Base-by-base conservation (phyloP, 2,797 vertebrate genomes). In the Leptoclinus maculatus region DNA sequence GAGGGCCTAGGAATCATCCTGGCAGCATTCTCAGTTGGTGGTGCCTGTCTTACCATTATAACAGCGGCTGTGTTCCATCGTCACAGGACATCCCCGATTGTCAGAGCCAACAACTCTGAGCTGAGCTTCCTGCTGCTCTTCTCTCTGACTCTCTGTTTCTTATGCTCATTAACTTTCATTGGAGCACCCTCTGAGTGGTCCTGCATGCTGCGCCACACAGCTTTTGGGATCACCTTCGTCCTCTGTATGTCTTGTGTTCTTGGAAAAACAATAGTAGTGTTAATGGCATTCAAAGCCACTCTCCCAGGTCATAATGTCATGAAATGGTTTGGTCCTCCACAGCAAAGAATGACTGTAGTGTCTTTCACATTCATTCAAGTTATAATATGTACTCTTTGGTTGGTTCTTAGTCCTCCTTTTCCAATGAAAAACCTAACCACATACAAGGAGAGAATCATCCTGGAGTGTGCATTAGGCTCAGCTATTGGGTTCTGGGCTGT, bases 101-200 rank as follows among this genome's bases (percentile, higher is more conserved):
- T 93, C 1, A 69, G 63, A 5, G 92, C 93, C 54, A 94, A 94
- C 78, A 94, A 94, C 74, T 92, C 91, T 43, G 91, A 92, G 74
- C 83, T 94, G 70, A 94, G 92, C 58, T 94, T 94, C 71, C 85
- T 94, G 29, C 62, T 92, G 72, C 89, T 93, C 16, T 85, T 94
- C 58, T 93, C 93, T 23, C 67, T 94, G 49, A 80, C 88, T 80
- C 70, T 94, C 11, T 94, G 93, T 83, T 94, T 94, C 64, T 86
- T 94, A 45, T 94, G 94, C 74, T 91, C 93, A 60, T 53, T 94
- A 62, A 90, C 91, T 25, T 94, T 93, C 77, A 93, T 94, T 51
- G 92, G 92, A 32, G 75, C 29, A 5, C 93, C 93, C 49, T 88
- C 92, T 66, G 84, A 87, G 2, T 92, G 90, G 91, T 92, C 92